Base-by-base conservation (phyloP, 2,113 vertebrate genomes). In the Corythaeola cristata region DNA sequence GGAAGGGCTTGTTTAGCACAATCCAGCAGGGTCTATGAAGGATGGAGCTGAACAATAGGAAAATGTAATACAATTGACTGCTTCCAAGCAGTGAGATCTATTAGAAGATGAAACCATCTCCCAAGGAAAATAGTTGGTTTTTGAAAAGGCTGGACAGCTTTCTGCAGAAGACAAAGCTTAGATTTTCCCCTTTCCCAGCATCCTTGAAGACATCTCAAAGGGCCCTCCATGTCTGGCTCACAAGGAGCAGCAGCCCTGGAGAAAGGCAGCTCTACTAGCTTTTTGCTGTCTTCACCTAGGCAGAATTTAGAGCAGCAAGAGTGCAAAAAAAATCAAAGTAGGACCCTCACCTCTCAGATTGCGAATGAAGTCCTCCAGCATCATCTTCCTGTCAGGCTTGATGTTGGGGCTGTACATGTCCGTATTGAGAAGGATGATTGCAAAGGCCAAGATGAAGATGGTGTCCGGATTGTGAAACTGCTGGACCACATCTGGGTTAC, bases 351-450 rank as follows among this genome's bases (percentile, higher is more conserved):
- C 99, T 98, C 99, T 98, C 24, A 99, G 98, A 96, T 99, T 99
- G 83, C 99, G 99, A 94, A 99, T 99, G 90, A 99, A 99, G 97
- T 99, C 99, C 84, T 99, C 99, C 19, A 99, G 98, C 98, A 99
- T 99, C 99, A 99, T 99, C 98, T 99, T 99, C 89, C 99, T 98
- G 97, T 99, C 99, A 1, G 99, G 99, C 97, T 99, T 99, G 96
- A 99, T 99, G 98, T 99, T 99, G 85, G 99, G 99, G 27, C 99
- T 99, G 97, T 99, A 99, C 99, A 99, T 99, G 97, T 99, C 99
- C 0, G 99, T 99, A 98, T 99, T 99, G 97, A 99, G 99, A 18
- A 99, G 99, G 95, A 99, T 99, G 96, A 99, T 98, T 59, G 99
- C 99, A 5, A 99, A 99, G 89, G 99, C 99, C 97, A 99, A 96